These are phyloP conservation scores for Aegotheles bennettii DNA, from an alignment of 2,113 vertebrate genomes.

Conservation along the genomic window DNA sequence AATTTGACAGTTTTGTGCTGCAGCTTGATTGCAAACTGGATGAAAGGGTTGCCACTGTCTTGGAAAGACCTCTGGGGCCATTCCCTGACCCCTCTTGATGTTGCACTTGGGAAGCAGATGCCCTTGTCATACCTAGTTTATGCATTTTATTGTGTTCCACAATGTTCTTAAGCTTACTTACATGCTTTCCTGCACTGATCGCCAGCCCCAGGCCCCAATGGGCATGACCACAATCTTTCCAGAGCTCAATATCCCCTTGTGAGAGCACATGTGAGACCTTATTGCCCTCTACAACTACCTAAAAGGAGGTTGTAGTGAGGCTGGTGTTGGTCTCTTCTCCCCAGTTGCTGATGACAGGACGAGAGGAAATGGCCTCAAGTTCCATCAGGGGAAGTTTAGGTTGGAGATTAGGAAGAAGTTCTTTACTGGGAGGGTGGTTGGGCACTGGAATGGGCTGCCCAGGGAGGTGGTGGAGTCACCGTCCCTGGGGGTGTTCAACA, in stretches of 20 bases:
- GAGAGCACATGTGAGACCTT: background rate
- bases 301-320: too few relatives aligned
- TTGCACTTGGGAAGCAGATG: background rate
- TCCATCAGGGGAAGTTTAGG: too few relatives aligned
- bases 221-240: background rate
- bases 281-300: too few relatives aligned
- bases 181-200: rapidly evolving
- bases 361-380: too few relatives aligned
- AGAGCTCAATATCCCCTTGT: background rate
- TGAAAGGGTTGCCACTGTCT: background rate
- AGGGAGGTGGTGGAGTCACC: too few relatives aligned
- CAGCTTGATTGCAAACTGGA: background rate
- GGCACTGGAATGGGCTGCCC: too few relatives aligned
- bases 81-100: background rate
- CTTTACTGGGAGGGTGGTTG: too few relatives aligned
- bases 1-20: background rate
- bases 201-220: background rate
- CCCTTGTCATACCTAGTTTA: background rate
- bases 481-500: too few relatives aligned
- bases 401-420: too few relatives aligned
- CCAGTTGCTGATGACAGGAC: too few relatives aligned
- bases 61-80: background rate
- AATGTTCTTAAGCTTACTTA: background rate
- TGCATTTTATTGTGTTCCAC: background rate
- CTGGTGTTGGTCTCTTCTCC: too few relatives aligned